Evolutionary conservation across 2,797 vertebrate genomes (phyloP).

Genomic region (Anguilla pacifica): DNA sequence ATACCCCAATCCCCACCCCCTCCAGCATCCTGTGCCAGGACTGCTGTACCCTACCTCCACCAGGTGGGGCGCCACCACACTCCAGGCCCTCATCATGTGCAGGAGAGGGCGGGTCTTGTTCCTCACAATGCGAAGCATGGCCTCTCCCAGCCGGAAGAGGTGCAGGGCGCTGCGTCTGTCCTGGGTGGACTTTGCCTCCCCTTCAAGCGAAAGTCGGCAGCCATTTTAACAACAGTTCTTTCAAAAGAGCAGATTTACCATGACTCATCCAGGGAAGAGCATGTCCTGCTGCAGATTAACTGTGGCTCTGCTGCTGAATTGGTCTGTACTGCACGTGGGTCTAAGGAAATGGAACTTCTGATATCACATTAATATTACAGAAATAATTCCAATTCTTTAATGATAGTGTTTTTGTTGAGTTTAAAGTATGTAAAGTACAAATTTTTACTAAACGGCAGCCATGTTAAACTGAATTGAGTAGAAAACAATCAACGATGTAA

Average conservation of each 20-base stretch:
- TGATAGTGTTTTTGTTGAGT: neutral
- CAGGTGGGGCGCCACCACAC: conserved; percentile 91
- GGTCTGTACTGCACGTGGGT: too few species aligned
- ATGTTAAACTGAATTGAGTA: neutral
- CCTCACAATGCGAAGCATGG: conserved; percentile 88
- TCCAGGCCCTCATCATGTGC: conserved; percentile 94
- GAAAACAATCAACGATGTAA: neutral
- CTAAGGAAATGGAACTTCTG: too few species aligned
- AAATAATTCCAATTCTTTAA: neutral
- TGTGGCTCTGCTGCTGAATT: too few species aligned
- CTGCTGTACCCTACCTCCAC: conserved; percentile 78
- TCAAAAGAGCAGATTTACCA: neutral
- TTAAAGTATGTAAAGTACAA: neutral
- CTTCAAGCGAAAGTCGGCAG: conserved; percentile 56
- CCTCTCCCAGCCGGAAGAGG: conserved; percentile 91
- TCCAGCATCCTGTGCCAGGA: neutral
- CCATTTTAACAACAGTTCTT: neutral
- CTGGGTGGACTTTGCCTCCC: conserved; percentile 87
- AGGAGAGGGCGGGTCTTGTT: conserved; percentile 85
- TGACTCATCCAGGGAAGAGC: neutral
- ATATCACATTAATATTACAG: neutral
- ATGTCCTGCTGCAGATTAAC: neutral
- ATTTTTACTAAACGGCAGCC: neutral
- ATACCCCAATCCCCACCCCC: neutral
- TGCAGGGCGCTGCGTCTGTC: conserved; percentile 87